Evolutionary conservation across 1,140 invertebrate species (phyloP).

Genomic region (Triops cancriformis): DNA sequence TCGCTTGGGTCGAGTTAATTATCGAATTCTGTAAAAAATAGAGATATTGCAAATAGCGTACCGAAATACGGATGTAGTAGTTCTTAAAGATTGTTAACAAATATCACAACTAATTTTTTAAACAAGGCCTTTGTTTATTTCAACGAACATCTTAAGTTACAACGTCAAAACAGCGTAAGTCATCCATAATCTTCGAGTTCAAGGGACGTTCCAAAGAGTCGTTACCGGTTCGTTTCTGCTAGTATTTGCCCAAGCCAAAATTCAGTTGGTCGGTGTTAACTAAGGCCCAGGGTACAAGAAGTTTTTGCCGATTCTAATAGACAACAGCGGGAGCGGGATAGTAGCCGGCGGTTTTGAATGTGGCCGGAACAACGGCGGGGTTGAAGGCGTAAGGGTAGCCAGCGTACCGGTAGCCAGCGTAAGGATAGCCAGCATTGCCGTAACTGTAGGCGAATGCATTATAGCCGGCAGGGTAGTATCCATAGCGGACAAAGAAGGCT

Average conservation of each 20-base stretch:
- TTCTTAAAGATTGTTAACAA: neutral
- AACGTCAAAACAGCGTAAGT: neutral
- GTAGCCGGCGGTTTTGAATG: neutral
- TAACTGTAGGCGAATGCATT: no score
- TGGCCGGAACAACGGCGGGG: neutral
- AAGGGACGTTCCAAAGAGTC: neutral
- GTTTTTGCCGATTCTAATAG: neutral
- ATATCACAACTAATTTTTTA: neutral
- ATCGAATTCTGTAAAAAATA: no score
- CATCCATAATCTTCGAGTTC: neutral
- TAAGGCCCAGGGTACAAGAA: neutral
- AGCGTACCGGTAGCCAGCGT: neutral
- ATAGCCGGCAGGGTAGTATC: no score
- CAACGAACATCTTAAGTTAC: neutral
- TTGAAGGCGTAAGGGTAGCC: no score
- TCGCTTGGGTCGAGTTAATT: no score
- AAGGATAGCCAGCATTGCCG: neutral
- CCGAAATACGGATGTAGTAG: neutral
- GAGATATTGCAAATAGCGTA: no score
- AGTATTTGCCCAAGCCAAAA: neutral
- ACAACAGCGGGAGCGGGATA: neutral
- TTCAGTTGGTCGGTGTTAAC: neutral
- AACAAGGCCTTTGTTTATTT: constrained; percentile 11
- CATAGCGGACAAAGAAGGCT: no score
- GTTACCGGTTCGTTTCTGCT: neutral